Percentiles rank a stretch among this genome's conserved stretches.
Evolutionary conservation across 1,140 invertebrate species (phyloP).

Genomic region (Carposina sasakii): DNA sequence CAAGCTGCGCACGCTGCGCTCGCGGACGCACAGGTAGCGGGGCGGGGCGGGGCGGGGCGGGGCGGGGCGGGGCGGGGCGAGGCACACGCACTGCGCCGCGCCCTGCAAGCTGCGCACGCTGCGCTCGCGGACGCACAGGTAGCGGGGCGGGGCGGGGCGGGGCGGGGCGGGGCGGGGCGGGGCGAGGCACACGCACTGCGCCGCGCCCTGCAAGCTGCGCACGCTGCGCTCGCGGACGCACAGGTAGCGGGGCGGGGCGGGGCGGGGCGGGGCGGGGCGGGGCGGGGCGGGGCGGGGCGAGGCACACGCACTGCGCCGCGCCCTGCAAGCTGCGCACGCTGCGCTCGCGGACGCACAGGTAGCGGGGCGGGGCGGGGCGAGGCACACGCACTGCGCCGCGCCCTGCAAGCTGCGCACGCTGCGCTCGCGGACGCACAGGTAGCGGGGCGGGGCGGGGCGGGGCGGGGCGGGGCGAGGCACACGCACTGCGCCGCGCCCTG

Average conservation of each 20-base stretch:
- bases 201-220: not conserved
- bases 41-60: not conserved
- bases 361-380: not conserved
- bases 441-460: too few relatives aligned
- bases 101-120: too few relatives aligned
- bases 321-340: too few relatives aligned
- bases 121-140: not conserved
- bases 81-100: not conserved
- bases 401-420: not conserved
- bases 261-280: not conserved
- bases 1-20: not conserved
- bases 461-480: too few relatives aligned
- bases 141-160: not conserved
- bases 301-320: not conserved
- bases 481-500: not conserved
- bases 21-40: too few relatives aligned
- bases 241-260: too few relatives aligned
- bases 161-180: not conserved
- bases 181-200: not conserved
- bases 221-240: not conserved
- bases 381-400: not conserved
- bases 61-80: constrained; percentile 17
- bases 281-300: constrained; percentile 17
- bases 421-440: too few relatives aligned
- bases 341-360: not conserved